Conservation (phyloP, 1,140 invertebrate species). For the Latrodectus geometricus region DNA sequence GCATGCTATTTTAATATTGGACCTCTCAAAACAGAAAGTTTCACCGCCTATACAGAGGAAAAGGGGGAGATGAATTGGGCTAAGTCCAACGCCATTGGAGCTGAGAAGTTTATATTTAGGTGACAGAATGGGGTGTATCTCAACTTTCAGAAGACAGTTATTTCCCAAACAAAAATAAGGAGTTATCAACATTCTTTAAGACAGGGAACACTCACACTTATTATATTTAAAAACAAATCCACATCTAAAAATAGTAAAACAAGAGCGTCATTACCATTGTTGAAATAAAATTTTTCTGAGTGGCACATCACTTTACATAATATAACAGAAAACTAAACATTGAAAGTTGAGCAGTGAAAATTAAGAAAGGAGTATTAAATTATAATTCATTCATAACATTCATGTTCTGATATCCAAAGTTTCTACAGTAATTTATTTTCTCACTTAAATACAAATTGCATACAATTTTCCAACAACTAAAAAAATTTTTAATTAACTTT, state of each 20-base stretch:
- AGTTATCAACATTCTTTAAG: neutral
- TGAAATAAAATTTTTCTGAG: neutral
- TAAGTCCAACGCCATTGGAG: neutral
- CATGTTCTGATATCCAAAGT: too few relatives aligned
- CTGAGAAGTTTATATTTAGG: conserved; percentile 10
- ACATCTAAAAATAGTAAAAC: neutral
- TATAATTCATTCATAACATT: too few relatives aligned
- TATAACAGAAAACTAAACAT: too few relatives aligned
- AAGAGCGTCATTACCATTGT: neutral
- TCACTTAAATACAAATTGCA: too few relatives aligned
- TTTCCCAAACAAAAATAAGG: neutral
- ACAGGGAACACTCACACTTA: neutral
- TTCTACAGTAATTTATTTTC: too few relatives aligned
- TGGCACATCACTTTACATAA: too few relatives aligned
- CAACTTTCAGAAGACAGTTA: neutral
- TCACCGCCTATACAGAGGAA: neutral
- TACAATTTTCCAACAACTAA: too few relatives aligned
- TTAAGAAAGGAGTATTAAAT: too few relatives aligned
- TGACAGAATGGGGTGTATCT: neutral
- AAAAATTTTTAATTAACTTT: too few relatives aligned
- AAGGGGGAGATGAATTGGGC: neutral
- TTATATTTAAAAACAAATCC: neutral
- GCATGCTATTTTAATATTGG: too few relatives aligned
- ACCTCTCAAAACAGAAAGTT: too few relatives aligned
- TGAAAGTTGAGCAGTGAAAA: too few relatives aligned